Conservation (phyloP, 2,888 invertebrate genomes). For the Protophormia terraenovae region DNA sequence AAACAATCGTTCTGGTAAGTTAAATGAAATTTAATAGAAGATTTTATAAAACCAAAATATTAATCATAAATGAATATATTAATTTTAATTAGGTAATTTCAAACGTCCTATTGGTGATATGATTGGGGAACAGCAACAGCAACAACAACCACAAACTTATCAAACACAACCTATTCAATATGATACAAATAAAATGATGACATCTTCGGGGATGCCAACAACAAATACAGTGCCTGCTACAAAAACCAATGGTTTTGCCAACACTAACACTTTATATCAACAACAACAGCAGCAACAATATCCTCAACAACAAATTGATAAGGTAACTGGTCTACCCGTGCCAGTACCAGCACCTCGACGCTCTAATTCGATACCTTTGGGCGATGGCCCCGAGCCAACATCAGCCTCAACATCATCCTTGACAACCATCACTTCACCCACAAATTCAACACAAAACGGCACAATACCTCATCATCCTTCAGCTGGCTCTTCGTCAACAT, state of each 20-base stretch:
- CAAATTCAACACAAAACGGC: constrained; percentile 61
- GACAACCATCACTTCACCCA: constrained; percentile 61
- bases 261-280: constrained; percentile 44
- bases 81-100: constrained; percentile 80
- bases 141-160: constrained; percentile 72
- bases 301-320: constrained; percentile 72
- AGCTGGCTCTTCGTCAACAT: background rate
- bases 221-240: constrained; percentile 65
- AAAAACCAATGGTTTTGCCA: constrained; percentile 78
- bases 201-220: constrained; percentile 70
- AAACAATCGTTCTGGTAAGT: constrained; percentile 85
- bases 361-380: constrained; percentile 82
- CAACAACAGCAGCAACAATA: constrained; percentile 66
- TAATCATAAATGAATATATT: constrained; percentile 8
- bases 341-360: constrained; percentile 81
- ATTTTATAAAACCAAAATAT: background rate
- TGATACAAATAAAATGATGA: constrained; percentile 71
- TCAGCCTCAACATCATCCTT: constrained; percentile 51
- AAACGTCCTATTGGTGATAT: constrained; percentile 84
- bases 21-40: background rate
- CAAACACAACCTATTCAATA: constrained; percentile 73
- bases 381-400: constrained; percentile 71
- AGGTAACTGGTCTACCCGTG: constrained; percentile 79
- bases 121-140: constrained; percentile 69
- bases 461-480: constrained; percentile 46